Percentiles rank a stretch among this genome's conserved stretches.
phyloP scores from a whole-genome alignment of 2,113 vertebrate species.

The Vidua macroura region DNA sequence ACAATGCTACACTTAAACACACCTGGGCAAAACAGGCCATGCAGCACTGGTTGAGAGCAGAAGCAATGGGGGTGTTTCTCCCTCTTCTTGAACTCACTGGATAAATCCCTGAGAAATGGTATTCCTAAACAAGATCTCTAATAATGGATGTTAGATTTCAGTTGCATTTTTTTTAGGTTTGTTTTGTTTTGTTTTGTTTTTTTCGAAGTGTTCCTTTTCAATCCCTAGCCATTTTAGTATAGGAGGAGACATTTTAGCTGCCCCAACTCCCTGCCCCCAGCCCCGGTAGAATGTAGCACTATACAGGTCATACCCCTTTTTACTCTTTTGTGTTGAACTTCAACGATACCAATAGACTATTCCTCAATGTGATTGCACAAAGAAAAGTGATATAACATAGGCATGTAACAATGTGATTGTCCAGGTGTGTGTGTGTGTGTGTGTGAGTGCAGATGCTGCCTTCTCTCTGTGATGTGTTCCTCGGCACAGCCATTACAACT shows the following conservation, averaged over 20 bases:
- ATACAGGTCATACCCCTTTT: slow-evolving; percentile 72
- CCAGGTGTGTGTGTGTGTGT: slow-evolving; percentile 62
- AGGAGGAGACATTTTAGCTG: slow-evolving; percentile 74
- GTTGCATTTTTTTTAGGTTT: not conserved
- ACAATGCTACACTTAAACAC: not conserved
- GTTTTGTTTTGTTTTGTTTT: not conserved
- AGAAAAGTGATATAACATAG: slow-evolving; percentile 83
- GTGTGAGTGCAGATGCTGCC: slow-evolving; percentile 74
- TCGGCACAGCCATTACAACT: slow-evolving; percentile 74
- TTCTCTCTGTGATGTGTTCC: slow-evolving; percentile 80
- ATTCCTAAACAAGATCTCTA: slow-evolving; percentile 61
- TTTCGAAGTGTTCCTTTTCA: slow-evolving; percentile 18
- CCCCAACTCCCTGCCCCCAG: slow-evolving; percentile 53
- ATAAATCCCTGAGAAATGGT: slow-evolving; percentile 74
- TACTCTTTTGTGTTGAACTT: slow-evolving; percentile 76
- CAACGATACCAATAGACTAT: slow-evolving; percentile 87
- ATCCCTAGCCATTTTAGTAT: slow-evolving; percentile 38
- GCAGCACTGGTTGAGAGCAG: not conserved
- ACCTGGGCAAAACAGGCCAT: not conserved
- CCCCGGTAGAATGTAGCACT: slow-evolving; percentile 88
- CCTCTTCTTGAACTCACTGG: slow-evolving; percentile 64
- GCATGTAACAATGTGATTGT: slow-evolving; percentile 89
- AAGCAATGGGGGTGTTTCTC: not conserved
- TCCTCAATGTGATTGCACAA: slow-evolving; percentile 93
- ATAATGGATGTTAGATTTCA: slow-evolving; percentile 59